Base-by-base conservation (phyloP, 2,113 vertebrate genomes). In the Takifugu bimaculatus region DNA sequence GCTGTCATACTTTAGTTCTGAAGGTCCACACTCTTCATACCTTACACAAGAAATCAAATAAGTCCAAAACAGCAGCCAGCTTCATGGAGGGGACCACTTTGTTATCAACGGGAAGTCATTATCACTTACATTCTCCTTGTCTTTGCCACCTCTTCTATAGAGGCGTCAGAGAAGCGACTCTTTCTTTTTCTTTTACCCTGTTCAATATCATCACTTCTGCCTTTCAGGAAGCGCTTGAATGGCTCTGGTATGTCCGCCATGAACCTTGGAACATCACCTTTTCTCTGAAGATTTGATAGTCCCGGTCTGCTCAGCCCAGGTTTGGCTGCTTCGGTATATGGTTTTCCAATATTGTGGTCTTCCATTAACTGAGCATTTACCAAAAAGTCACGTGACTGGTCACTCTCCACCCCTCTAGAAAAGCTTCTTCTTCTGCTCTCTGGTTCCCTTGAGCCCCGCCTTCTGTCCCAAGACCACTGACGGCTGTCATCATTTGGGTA, bases 101-200 rank as follows among this genome's bases (percentile, higher is more conserved):
- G 6, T 50, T 4, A 35, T 9, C 13, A 42, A 51, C 2, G 0
- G 35, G 4, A 1, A 27, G 11, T 39, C 5, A 44, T 39, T 2
- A 26, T 52, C 5, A 71, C 81, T 84, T 57, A 89, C 88, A 80
- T 83, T 14, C 54, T 65, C 6, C 73, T 83, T 13, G 79, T 70
- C 5, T 44, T 54, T 50, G 77, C 63, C 26, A 86, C 35, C 48
- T 91, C 90, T 42, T 88, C 78, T 27, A 69, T 68, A 4, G 85
- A 81, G 47, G 87, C 87, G 63, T 90, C 89, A 26, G 89, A 85
- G 50, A 91, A 91, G 59, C 88, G 84, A 15, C 85, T 88, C 70
- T 87, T 88, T 66, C 77, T 84, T 78, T 84, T 87, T 56, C 77
- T 79, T 70, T 79, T 88, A 2, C 48, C 35, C 0, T 48, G 20